Evolutionary conservation across 2,797 vertebrate genomes (phyloP), one percentile per base, ranked within the genome.

Genomic region (Phrynocephalus guinanensis): DNA sequence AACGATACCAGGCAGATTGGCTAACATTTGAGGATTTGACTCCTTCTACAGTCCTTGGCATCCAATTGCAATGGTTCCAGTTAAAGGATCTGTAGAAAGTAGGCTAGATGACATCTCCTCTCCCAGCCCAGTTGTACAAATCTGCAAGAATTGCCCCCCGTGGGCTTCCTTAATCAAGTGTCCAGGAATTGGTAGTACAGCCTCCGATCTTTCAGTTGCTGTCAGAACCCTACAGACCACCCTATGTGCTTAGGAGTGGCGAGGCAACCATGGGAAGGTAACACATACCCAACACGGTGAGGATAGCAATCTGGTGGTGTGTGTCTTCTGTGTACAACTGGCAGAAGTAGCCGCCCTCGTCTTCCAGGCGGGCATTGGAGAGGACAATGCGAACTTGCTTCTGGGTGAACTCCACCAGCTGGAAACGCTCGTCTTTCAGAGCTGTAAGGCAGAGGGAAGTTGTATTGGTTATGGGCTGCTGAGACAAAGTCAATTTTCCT

Each of bases 271-370:
- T 0, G 4, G 63, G 1, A 22, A 16, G 24, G 38, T 2, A 2
- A 24, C 6, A 22, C 89, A 3, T 94, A 96, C 96, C 95, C 10
- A 96, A 87, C 0, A 96, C 96, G 0, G 96, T 96, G 78, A 98
- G 97, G 1, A 97, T 98, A 28, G 98, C 98, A 90, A 98, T 98
- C 96, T 98, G 98, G 96, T 99, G 98, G 95, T 98, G 98, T 0
- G 98, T 98, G 91, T 96, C 96, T 10, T 98, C 98, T 0, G 98
- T 98, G 95, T 99, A 99, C 71, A 99, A 97, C 96, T 98, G 98
- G 95, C 98, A 99, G 96, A 98, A 98, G 95, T 98, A 99, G 79
- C 98, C 98, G 0, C 98, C 98, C 92, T 99, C 98, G 4, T 99
- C 98, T 1, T 94, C 96, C 89, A 99, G 97, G 24, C 98, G 98